These are phyloP conservation scores for Acanthosepion lycidas DNA, from an alignment of 2,888 invertebrate genomes.

Conservation along the genomic window DNA sequence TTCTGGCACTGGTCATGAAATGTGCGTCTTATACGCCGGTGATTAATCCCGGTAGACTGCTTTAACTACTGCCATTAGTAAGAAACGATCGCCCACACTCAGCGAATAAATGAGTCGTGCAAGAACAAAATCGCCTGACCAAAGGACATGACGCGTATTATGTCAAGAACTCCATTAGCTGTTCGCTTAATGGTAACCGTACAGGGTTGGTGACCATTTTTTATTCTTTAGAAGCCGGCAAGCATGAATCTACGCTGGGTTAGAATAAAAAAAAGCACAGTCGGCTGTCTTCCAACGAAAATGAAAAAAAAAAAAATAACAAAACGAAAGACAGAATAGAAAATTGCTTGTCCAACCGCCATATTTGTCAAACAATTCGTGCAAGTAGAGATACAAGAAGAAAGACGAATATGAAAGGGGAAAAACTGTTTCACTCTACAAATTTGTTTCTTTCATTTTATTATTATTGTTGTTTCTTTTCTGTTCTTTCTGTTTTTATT, in stretches of 20 bases:
- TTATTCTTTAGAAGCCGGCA: background rate
- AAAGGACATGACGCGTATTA: slow-evolving; percentile 17
- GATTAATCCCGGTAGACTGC: background rate
- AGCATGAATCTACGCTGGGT: background rate
- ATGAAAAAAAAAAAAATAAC: background rate
- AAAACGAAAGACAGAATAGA: too few species aligned
- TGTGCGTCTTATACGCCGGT: background rate
- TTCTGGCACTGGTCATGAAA: background rate
- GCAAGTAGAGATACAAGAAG: background rate
- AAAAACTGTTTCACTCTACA: background rate
- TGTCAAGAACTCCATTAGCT: slow-evolving; percentile 33
- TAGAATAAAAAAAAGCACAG: too few species aligned
- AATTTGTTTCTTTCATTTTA: background rate
- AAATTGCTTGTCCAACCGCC: background rate
- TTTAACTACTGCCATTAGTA: background rate
- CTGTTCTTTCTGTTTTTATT: too few species aligned
- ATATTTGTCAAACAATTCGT: too few species aligned
- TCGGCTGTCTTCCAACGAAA: background rate
- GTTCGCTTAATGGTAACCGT: slow-evolving; percentile 18
- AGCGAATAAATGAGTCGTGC: background rate
- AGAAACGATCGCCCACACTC: background rate
- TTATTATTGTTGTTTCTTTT: background rate
- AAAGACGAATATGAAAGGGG: background rate
- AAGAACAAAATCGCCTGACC: slow-evolving; percentile 33
- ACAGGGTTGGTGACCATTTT: background rate